Evolutionary conservation across 2,888 invertebrate genomes (phyloP).

Genomic region (Pachycephus smyrnensis): DNA sequence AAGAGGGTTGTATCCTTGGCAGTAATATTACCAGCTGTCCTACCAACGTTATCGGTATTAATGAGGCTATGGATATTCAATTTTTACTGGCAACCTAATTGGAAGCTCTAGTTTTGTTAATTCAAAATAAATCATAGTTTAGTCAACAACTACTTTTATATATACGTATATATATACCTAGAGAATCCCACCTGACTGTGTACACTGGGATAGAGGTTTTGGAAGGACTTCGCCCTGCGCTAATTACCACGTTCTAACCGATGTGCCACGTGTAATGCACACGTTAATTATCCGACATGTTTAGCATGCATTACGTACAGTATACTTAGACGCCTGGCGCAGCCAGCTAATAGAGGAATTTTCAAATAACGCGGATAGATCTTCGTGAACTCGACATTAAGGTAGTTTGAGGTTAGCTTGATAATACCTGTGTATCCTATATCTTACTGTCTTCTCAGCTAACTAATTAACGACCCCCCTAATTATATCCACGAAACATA

Average conservation of each 20-base stretch:
- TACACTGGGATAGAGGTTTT: not conserved
- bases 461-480: conserved; percentile 33
- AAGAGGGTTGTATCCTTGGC: not conserved
- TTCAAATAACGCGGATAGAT: conserved; percentile 42
- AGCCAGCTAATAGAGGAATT: conserved; percentile 47
- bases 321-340: conserved; percentile 30
- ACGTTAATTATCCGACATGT: conserved; percentile 57
- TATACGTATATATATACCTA: not conserved
- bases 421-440: not conserved
- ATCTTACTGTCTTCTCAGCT: conserved; percentile 22
- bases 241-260: not conserved
- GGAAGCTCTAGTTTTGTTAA: not conserved
- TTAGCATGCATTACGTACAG: conserved; percentile 58
- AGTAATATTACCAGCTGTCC: not conserved
- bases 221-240: not conserved
- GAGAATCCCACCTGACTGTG: not conserved
- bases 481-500: not conserved
- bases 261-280: conserved; percentile 47
- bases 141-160: not conserved
- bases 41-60: not conserved
- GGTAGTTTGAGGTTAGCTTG: conserved; percentile 16
- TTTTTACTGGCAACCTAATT: not conserved
- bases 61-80: not conserved
- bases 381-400: conserved; percentile 48
- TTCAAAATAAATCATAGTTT: not conserved